These are phyloP conservation scores for Ispidina lecontei DNA, from an alignment of 2,797 vertebrate genomes.

Conservation along the genomic window DNA sequence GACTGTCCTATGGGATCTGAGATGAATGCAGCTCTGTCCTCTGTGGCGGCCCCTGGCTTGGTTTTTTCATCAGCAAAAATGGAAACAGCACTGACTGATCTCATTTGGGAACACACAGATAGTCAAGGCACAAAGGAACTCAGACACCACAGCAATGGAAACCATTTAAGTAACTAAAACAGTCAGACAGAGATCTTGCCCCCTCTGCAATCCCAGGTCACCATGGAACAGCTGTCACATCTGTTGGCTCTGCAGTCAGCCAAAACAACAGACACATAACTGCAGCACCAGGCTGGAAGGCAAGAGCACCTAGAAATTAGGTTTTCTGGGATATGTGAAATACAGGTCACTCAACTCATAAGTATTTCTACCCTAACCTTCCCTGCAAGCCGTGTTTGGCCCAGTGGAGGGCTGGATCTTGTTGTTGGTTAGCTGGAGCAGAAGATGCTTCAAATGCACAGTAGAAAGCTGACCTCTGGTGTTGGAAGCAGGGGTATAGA, in stretches of 20 bases:
- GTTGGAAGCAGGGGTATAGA: background rate
- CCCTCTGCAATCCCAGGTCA: background rate
- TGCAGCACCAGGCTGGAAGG: background rate
- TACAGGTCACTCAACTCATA: rapidly evolving
- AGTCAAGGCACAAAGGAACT: background rate
- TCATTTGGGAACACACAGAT: background rate
- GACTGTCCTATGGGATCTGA: background rate
- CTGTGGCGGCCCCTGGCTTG: background rate
- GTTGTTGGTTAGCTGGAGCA: background rate
- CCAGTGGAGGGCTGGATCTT: background rate
- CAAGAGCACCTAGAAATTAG: background rate
- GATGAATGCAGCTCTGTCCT: background rate
- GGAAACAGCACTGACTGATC: background rate
- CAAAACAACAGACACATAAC: background rate
- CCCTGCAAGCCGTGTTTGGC: background rate
- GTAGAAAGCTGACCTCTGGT: slow-evolving; percentile 34
- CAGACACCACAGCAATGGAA: background rate
- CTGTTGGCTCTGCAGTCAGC: background rate
- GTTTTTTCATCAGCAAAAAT: background rate
- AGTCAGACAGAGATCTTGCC: background rate
- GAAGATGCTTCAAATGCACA: background rate
- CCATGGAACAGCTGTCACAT: rapidly evolving
- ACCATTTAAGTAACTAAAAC: background rate
- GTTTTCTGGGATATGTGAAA: background rate
- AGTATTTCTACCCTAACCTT: background rate